These are phyloP conservation scores for Rana temporaria DNA, from an alignment of 2,113 vertebrate species.

Conservation along the genomic window DNA sequence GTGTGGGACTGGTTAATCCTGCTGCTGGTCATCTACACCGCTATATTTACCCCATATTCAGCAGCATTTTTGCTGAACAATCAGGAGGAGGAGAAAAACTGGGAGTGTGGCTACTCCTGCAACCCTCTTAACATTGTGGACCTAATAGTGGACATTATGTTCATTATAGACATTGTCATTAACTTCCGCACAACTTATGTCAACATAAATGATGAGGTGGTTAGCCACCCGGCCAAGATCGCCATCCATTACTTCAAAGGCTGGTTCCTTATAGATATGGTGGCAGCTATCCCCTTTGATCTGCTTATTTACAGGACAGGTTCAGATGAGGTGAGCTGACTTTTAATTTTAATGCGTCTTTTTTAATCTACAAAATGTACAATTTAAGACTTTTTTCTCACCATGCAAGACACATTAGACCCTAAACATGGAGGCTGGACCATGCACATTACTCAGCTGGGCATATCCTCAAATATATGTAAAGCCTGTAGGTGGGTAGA, in stretches of 20 bases:
- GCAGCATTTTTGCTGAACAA: conserved; percentile 95
- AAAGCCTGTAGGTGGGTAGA: too few species aligned
- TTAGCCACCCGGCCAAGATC: conserved; percentile 92
- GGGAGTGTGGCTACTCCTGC: conserved; percentile 89
- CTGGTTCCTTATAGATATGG: conserved; percentile 99
- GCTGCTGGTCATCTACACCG: conserved; percentile 96
- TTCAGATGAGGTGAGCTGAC: conserved; percentile 87
- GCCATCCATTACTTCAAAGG: conserved; percentile 98
- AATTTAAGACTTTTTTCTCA: too few species aligned
- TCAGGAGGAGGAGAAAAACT: conserved; percentile 84
- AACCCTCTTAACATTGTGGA: conserved; percentile 95
- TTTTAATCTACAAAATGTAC: too few species aligned
- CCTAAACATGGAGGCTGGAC: too few species aligned
- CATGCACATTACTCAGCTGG: too few species aligned
- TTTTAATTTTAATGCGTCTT: not conserved
- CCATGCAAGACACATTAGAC: too few species aligned
- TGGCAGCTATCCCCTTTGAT: conserved; percentile 96
- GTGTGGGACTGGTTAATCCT: conserved; percentile 99
- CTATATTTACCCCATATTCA: conserved; percentile 94
- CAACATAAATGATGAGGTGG: conserved; percentile 96
- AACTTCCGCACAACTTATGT: conserved; percentile 99
- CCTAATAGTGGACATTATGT: conserved; percentile 98
- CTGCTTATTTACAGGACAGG: conserved; percentile 94
- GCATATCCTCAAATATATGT: too few species aligned
- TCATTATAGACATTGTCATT: conserved; percentile 96